Evolutionary conservation across 1,140 invertebrate genomes (phyloP).

Genomic region (Adelges cooleyi): DNA sequence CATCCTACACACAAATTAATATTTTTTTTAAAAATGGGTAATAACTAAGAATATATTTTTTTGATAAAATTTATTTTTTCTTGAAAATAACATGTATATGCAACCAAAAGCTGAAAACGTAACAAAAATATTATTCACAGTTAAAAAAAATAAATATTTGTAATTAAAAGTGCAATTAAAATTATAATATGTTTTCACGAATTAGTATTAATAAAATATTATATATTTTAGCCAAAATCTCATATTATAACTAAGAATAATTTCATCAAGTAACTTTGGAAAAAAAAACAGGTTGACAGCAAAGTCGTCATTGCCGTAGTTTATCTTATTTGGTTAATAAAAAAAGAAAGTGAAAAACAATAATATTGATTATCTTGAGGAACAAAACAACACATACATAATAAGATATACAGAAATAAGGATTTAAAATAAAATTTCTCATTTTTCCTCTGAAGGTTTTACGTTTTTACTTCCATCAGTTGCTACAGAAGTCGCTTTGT

Average conservation of each 20-base stretch:
- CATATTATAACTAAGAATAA: conserved; percentile 4
- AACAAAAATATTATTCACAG: background rate
- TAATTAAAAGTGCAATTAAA: background rate
- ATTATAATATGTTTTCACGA: background rate
- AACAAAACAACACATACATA: conserved; percentile 19
- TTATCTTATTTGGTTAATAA: conserved; percentile 11
- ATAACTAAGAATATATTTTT: background rate
- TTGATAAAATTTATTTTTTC: background rate
- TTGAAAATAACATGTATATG: conserved; percentile 5
- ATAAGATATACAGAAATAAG: background rate
- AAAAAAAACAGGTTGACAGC: background rate
- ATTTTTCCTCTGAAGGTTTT: conserved; percentile 1
- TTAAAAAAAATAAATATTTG: conserved; percentile 5
- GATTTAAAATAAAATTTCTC: background rate
- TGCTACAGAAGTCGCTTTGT: background rate
- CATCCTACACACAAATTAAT: too few relatives aligned
- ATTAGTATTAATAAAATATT: conserved; percentile 5
- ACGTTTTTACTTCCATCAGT: background rate
- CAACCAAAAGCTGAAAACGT: background rate
- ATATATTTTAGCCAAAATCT: background rate
- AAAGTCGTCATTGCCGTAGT: background rate
- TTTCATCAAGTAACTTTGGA: background rate
- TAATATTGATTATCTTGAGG: conserved; percentile 14
- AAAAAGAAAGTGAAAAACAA: conserved; percentile 21
- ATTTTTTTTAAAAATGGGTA: too few relatives aligned